Evolutionary conservation across 2,113 vertebrate genomes (phyloP).

Genomic region (Cynocephalus volans): DNA sequence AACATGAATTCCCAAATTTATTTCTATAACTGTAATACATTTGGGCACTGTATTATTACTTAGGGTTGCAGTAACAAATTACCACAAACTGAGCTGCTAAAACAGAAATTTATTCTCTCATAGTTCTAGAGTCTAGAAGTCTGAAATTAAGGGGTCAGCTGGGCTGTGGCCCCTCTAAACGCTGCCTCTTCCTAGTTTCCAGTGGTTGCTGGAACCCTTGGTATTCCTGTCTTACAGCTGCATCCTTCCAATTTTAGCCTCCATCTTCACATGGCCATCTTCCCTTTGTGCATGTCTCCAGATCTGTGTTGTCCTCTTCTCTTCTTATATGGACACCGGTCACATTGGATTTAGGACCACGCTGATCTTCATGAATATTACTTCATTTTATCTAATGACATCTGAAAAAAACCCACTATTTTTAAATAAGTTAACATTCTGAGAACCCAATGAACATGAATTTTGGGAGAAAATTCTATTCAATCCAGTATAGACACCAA

Average conservation of each 20-base stretch:
- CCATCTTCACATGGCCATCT: background rate
- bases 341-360: background rate
- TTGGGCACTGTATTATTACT: background rate
- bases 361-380: background rate
- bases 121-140: background rate
- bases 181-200: background rate
- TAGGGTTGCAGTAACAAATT: background rate
- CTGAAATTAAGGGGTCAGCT: background rate
- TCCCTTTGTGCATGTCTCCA: background rate
- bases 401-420: background rate
- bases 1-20: background rate
- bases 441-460: background rate
- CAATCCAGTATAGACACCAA: background rate
- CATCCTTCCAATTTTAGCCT: background rate
- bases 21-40: background rate
- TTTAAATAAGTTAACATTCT: background rate
- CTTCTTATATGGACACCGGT: background rate
- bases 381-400: background rate
- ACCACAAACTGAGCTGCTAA: background rate
- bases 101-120: background rate
- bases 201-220: background rate
- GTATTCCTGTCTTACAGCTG: background rate
- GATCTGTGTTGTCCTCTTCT: background rate
- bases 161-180: too few species aligned
- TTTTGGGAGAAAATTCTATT: background rate